phyloP scores from a whole-genome alignment of 2,888 invertebrate species.

The Leptopilina drosophilae region DNA sequence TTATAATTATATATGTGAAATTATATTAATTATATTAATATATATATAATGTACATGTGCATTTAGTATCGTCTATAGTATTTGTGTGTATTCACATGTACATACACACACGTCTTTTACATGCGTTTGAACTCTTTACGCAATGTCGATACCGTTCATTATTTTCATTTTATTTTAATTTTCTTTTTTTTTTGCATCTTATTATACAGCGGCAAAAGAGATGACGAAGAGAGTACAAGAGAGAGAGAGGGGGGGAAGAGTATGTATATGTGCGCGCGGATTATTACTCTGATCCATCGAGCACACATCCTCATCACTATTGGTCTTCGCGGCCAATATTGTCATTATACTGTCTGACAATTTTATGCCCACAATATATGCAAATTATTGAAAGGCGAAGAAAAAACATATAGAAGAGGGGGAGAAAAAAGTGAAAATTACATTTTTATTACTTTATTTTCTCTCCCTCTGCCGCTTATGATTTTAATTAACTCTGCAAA shows the following conservation, averaged over 20 bases:
- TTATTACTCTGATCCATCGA: slow-evolving; percentile 19
- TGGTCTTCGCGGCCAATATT: neutral
- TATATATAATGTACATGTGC: too few relatives aligned
- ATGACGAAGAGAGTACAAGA: neutral
- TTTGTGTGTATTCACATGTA: too few relatives aligned
- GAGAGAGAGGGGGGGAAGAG: neutral
- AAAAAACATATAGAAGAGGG: neutral
- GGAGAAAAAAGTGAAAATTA: neutral
- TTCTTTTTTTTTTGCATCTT: neutral
- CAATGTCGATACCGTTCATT: slow-evolving; percentile 4
- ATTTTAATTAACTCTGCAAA: neutral
- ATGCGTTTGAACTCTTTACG: neutral
- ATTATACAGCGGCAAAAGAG: neutral
- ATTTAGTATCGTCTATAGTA: too few relatives aligned
- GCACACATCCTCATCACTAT: neutral
- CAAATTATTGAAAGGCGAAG: neutral
- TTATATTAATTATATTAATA: too few relatives aligned
- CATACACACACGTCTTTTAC: too few relatives aligned
- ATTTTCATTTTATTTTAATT: neutral
- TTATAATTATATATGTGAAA: too few relatives aligned
- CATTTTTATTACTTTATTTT: slow-evolving; percentile 20
- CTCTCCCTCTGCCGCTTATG: neutral
- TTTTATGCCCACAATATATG: neutral
- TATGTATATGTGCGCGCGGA: neutral
- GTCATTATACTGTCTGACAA: neutral